phyloP scores from a whole-genome alignment of 2,888 invertebrate genomes.

The Drosophila macrospina region DNA sequence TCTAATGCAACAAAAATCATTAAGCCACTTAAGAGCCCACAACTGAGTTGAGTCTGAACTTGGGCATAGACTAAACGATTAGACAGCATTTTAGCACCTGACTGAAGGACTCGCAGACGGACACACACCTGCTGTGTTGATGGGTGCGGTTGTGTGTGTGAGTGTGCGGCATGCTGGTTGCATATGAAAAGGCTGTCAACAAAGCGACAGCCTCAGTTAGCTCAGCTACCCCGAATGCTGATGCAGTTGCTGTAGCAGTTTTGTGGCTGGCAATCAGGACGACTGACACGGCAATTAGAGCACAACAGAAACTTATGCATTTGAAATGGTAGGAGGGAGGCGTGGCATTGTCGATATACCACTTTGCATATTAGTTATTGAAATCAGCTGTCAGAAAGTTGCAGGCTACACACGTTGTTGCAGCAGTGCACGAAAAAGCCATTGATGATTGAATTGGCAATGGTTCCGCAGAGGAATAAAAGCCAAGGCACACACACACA shows the following conservation, averaged over 20 bases:
- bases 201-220: conserved; percentile 42
- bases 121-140: conserved; percentile 31
- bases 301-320: conserved; percentile 58
- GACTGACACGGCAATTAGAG: conserved; percentile 77
- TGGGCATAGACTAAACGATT: conserved; percentile 38
- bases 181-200: conserved; percentile 62
- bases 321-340: background rate
- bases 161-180: conserved; percentile 20
- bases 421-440: conserved; percentile 49
- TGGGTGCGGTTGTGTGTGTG: conserved; percentile 10
- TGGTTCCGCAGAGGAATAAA: conserved; percentile 56
- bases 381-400: conserved; percentile 81
- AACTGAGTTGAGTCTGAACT: conserved; percentile 34
- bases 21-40: conserved; percentile 67
- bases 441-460: conserved; percentile 67
- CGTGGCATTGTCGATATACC: conserved; percentile 54
- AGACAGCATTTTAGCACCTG: conserved; percentile 31
- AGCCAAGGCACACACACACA: conserved; percentile 28
- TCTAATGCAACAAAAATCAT: conserved; percentile 73
- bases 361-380: conserved; percentile 80
- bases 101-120: conserved; percentile 8
- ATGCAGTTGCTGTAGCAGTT: conserved; percentile 26
- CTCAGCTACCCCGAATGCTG: conserved; percentile 30
- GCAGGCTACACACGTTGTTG: conserved; percentile 53
- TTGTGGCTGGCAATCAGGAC: conserved; percentile 65